Evolutionary conservation across 2,888 invertebrate genomes (phyloP), one percentile per base, ranked within the genome.

Genomic region (Galeruca laticollis): DNA sequence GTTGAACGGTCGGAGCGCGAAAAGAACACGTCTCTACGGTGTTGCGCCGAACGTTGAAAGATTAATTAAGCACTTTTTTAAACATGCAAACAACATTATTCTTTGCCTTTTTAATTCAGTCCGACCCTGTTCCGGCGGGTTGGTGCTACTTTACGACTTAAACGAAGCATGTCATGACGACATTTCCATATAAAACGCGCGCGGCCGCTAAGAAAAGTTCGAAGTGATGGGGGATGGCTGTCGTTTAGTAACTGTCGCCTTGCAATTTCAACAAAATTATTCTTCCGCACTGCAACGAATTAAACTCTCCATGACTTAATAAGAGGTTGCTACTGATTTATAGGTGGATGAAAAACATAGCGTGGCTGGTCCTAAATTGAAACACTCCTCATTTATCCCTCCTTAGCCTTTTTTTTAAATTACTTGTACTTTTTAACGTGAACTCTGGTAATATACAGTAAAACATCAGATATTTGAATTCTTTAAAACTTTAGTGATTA

Each of bases 161-260:
- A 84, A 84, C 84, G 84, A 84, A 84, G 82, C 84, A 82, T 84
- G 83, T 82, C 84, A 81, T 78, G 79, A 77, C 79, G 76, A 77
- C 79, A 79, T 81, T 80, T 80, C 78, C 79, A 80, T 79, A 79
- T 79, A 80, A 79, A 80, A 80, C 77, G 79, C 73, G 74, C 31
- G 70, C 68, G 73, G 57, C 60, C 63, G 49, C 37, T 35, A 71
- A 79, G 79, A 78, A 80, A 81, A 81, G 80, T 82, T 81, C 78
- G 78, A 75, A 33, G 35, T 35, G 56, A 31, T 35, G 56, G 76
- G 79, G 77, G 79, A 81, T 81, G 78, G 79, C 77, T 80, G 82
- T 80, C 82, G 80, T 82, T 82, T 81, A 79, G 75, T 80, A 80
- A 81, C 80, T 82, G 81, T 81, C 80, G 64, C 54, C 64, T 47